These are phyloP conservation scores for Apis mellifera DNA, from an alignment of 1,140 invertebrate genomes.

Conservation along the genomic window DNA sequence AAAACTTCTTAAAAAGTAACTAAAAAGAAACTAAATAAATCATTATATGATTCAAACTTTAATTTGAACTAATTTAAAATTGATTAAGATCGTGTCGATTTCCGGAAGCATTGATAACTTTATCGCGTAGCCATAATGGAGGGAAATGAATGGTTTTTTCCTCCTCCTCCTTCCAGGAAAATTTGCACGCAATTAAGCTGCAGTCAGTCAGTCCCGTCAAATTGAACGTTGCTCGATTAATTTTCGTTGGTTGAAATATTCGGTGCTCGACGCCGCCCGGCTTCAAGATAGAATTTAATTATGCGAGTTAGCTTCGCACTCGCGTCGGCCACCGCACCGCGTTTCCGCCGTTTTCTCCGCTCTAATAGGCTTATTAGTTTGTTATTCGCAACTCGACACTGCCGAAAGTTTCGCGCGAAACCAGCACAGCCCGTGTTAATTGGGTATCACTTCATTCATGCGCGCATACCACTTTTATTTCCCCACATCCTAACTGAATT, in stretches of 20 bases:
- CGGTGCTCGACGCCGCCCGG: neutral
- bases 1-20: too few relatives aligned
- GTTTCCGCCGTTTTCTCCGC: neutral
- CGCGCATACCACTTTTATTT: neutral
- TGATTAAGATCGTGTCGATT: too few relatives aligned
- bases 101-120: neutral
- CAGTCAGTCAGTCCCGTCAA: neutral
- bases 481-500: neutral
- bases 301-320: constrained; percentile 10
- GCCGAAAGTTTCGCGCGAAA: neutral
- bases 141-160: neutral
- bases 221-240: constrained; percentile 25
- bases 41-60: too few relatives aligned
- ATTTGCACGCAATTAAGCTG: neutral
- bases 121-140: too few relatives aligned
- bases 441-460: neutral
- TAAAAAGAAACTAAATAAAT: too few relatives aligned
- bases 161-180: neutral
- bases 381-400: neutral
- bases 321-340: neutral
- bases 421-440: neutral
- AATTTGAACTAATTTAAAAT: too few relatives aligned
- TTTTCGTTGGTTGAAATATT: constrained; percentile 12
- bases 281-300: constrained; percentile 17
- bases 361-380: constrained; percentile 32